Evolutionary conservation across 2,797 vertebrate species (phyloP), one percentile per base, ranked within the genome.

Genomic region (Dendrocincla tyrannina): DNA sequence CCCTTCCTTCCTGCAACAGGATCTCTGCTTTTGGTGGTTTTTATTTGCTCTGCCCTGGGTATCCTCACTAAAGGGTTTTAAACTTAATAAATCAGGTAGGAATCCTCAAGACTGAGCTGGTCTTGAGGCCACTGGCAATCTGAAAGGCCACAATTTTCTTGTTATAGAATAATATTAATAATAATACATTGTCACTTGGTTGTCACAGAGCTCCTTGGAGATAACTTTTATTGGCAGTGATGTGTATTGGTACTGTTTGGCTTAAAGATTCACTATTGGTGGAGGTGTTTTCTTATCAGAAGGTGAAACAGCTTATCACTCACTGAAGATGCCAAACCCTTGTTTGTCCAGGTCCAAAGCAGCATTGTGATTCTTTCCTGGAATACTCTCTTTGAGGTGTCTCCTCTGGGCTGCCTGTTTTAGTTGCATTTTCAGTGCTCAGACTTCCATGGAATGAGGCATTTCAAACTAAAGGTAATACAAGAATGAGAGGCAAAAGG

Each of bases 261-360:
- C 41, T 87, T 59, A 49, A 82, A 74, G n/a, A 28, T 83, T 91
- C 37, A 4, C 56, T 55, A 23, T 67, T 88, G 77, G 33, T 81
- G 86, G 68, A 88, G 89, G 32, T 28, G 14, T 88, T 91, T 95
- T 90, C 83, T 93, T 93, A 88, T 56, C 79, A 73, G 85, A 91
- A 93, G 85, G 82, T 88, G 81, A 92, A 91, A 44, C 8, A 20
- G 42, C 9, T 19, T 84, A 49, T 92, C 74, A 69, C 53, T 74
- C 85, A 9, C 27, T 33, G 53, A 80, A 94, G 63, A 41, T 89
- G 79, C 69, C 80, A 39, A 56, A 69, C 42, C 93, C 46, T 52
- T 68, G 25, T 39, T 32, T 28, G 19, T 47, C 15, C 17, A 17
- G 2, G 33, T 89, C 18, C n/a, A 9, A 37, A 28, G 35, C 35